Base-by-base conservation (phyloP, 2,888 invertebrate species). In the Panorpa germanica region DNA sequence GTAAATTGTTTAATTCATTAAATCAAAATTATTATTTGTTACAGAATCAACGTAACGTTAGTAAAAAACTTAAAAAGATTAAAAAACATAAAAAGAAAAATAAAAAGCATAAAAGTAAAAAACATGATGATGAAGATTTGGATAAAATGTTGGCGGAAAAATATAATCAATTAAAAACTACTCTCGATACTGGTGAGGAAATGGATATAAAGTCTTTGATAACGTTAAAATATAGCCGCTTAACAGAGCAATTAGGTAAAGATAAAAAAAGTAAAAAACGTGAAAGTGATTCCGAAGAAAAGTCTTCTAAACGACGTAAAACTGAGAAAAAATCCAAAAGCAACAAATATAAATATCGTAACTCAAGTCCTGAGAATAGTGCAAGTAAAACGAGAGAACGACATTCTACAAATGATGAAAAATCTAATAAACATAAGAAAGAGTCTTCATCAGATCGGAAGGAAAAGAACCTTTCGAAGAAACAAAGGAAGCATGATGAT, bases 121-220 rank as follows among this genome's bases (percentile, higher is more conserved):
- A 52, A 38, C 55, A 54, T 35, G 55, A 55, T 15, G 57, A 55
- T 28, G 48, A 49, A 33, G 62, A 68, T 42, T 53, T 82, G 11
- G 77, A 80, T 48, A 61, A 65, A 37, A 60, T 74, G 41, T 54
- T 83, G 31, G 70, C 74, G 39, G 67, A 66, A 37, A 78, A 75
- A 46, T 67, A 73, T 35, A 73, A 65, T 45, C 67, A 72, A 37
- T 51, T 80, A 0, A 65, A 68, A 45, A 61, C 61, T 36, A 62
- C 35, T 20, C 27, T 45, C 2, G 39, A 40, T 9, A 35, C 39
- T 4, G 37, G 42, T 12, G 42, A 40, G 3, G 47, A 48, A 2
- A 30, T 49, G 8, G 48, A 49, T 37, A 38, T 55, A 10, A 49
- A 47, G 27, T 49, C 49, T 22, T 32, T 55, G 5, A 34, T 53